Conservation (phyloP, 2,797 vertebrate genomes). For the Tapirus indicus region DNA sequence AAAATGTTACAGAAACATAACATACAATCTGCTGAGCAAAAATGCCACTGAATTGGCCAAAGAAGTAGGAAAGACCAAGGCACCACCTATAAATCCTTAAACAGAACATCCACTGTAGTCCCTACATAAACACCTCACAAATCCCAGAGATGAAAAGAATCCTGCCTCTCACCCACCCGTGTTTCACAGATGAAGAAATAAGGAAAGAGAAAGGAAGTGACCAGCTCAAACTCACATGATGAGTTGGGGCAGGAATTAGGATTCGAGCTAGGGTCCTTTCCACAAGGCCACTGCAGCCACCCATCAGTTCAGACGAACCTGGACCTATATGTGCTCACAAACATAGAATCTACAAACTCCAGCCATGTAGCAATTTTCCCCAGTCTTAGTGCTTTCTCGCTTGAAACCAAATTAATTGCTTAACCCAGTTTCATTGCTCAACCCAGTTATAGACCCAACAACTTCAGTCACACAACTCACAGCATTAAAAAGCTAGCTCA, state of each 20-base stretch:
- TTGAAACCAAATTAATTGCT: not conserved
- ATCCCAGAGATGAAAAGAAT: not conserved
- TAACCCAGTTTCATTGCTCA: not conserved
- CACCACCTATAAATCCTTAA: not conserved
- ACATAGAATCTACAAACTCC: not conserved
- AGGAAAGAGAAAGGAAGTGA: not conserved
- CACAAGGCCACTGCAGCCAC: not conserved
- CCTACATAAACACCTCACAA: not conserved
- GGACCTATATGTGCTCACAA: not conserved
- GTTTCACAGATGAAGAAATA: not conserved
- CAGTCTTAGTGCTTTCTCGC: not conserved
- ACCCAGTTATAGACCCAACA: not conserved
- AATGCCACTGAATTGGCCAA: not conserved
- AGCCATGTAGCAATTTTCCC: not conserved
- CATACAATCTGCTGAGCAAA: slow-evolving; percentile 23
- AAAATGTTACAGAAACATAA: slow-evolving; percentile 56
- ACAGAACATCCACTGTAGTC: not conserved
- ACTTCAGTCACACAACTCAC: not conserved
- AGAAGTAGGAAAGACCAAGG: not conserved
- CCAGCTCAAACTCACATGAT: not conserved
- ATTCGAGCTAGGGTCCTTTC: not conserved
- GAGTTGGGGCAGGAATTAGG: not conserved
- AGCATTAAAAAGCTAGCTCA: not conserved
- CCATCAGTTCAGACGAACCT: not conserved
- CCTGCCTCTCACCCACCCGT: not conserved